Conservation (phyloP, 2,797 vertebrate species). For the Myotis findleyi region DNA sequence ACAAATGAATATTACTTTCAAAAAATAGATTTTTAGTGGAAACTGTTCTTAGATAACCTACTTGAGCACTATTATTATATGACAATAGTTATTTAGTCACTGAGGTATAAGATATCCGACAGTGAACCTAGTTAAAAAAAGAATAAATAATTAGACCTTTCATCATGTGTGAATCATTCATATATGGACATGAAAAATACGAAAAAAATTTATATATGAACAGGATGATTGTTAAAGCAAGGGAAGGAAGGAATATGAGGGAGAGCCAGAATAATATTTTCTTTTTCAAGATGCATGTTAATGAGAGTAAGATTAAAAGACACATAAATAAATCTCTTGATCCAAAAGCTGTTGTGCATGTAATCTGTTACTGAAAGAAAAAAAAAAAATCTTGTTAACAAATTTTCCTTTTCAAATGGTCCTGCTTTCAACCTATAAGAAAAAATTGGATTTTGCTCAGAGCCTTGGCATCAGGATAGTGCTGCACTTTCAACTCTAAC, state of each 20-base stretch:
- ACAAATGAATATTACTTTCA: slow-evolving; percentile 11
- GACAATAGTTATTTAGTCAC: slow-evolving; percentile 59
- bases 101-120: slow-evolving; percentile 37
- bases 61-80: slow-evolving; percentile 52
- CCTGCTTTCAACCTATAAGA: neutral
- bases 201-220: neutral
- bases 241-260: neutral
- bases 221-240: neutral
- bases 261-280: neutral
- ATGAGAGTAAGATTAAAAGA: neutral
- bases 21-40: slow-evolving; percentile 55
- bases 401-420: slow-evolving; percentile 35
- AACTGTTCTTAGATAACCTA: neutral
- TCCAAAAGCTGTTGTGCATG: neutral
- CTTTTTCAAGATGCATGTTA: neutral
- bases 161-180: slow-evolving; percentile 47
- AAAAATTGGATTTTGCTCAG: slow-evolving; percentile 31
- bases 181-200: neutral
- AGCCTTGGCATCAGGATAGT: neutral
- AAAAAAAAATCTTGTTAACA: neutral
- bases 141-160: slow-evolving; percentile 37
- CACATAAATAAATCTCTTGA: neutral
- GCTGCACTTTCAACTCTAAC: neutral
- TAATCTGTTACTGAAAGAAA: neutral
- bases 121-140: slow-evolving; percentile 47